These are phyloP conservation scores for Oreochromis aureus DNA, from an alignment of 2,113 vertebrate species.

Conservation along the genomic window DNA sequence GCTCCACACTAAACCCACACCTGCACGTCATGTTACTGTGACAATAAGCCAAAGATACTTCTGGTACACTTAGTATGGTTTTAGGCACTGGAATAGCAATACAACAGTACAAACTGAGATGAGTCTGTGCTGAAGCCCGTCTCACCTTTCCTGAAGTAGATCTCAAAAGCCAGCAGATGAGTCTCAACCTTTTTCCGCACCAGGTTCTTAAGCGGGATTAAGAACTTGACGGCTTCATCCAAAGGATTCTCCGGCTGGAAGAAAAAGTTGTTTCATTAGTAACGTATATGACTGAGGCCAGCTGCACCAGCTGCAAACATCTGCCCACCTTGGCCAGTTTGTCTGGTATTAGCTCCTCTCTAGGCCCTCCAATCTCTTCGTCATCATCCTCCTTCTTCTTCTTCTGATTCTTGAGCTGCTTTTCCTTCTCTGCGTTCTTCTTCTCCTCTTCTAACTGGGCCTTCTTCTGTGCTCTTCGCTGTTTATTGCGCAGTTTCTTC, in stretches of 20 bases:
- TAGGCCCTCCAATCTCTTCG: conserved; percentile 96
- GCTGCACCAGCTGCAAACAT: neutral
- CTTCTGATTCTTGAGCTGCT: conserved; percentile 97
- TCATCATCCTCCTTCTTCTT: conserved; percentile 99
- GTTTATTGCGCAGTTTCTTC: conserved; percentile 96
- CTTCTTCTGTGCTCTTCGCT: conserved; percentile 95
- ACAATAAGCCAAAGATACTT: neutral
- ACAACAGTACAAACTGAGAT: neutral
- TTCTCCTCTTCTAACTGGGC: conserved; percentile 97
- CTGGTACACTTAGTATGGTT: neutral
- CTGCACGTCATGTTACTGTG: fast-evolving
- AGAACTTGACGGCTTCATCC: conserved; percentile 98
- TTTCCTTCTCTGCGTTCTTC: conserved; percentile 97
- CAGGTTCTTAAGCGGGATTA: conserved; percentile 95
- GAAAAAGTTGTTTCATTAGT: neutral
- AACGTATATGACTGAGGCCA: neutral
- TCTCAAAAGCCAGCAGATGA: conserved; percentile 98
- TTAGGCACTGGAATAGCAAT: neutral
- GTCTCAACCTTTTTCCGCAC: conserved; percentile 97
- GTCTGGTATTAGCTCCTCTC: conserved; percentile 96
- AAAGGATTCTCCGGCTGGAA: conserved; percentile 91
- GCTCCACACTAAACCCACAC: neutral
- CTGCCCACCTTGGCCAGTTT: conserved; percentile 87
- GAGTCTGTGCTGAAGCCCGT: neutral
- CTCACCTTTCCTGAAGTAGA: conserved; percentile 98